Conservation (phyloP, 2,797 vertebrate species). For the Heterohyrax brucei region DNA sequence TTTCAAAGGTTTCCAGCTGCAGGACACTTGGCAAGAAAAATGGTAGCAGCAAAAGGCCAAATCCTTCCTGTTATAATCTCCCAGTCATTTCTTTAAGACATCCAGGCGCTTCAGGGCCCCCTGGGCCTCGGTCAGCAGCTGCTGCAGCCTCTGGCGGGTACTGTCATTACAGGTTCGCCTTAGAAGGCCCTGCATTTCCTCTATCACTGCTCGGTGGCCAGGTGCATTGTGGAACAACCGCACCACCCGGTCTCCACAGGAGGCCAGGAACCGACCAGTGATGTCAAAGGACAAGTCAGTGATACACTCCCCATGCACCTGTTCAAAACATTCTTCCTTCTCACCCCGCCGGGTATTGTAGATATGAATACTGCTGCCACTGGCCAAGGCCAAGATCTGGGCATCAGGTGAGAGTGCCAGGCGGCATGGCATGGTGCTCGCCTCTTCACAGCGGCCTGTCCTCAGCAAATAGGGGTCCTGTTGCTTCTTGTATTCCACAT, state of each 20-base stretch:
- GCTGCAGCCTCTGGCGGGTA: constrained; percentile 95
- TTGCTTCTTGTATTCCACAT: constrained; percentile 98
- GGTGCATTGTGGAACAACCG: constrained; percentile 95
- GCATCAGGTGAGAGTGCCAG: constrained; percentile 95
- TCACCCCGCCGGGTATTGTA: constrained; percentile 92
- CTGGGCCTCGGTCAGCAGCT: constrained; percentile 94
- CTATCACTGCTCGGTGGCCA: constrained; percentile 94
- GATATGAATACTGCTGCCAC: constrained; percentile 91
- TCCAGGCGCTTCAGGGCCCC: constrained; percentile 92
- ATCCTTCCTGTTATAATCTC: neutral
- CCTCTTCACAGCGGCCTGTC: constrained; percentile 91
- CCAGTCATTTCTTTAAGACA: constrained; percentile 88
- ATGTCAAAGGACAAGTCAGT: constrained; percentile 94
- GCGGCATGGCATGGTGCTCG: constrained; percentile 90
- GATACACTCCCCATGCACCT: constrained; percentile 92
- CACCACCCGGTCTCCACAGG: constrained; percentile 95
- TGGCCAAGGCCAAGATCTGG: constrained; percentile 93
- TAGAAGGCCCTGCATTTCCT: constrained; percentile 95
- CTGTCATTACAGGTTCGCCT: constrained; percentile 93
- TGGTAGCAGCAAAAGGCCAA: neutral
- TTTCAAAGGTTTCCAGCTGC: neutral
- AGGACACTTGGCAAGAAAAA: neutral
- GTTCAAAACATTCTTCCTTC: constrained; percentile 93
- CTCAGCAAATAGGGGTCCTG: constrained; percentile 97
- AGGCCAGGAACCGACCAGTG: constrained; percentile 94